Evolutionary conservation across 2,888 invertebrate genomes (phyloP).

Genomic region (Gandaritis pyraliata): DNA sequence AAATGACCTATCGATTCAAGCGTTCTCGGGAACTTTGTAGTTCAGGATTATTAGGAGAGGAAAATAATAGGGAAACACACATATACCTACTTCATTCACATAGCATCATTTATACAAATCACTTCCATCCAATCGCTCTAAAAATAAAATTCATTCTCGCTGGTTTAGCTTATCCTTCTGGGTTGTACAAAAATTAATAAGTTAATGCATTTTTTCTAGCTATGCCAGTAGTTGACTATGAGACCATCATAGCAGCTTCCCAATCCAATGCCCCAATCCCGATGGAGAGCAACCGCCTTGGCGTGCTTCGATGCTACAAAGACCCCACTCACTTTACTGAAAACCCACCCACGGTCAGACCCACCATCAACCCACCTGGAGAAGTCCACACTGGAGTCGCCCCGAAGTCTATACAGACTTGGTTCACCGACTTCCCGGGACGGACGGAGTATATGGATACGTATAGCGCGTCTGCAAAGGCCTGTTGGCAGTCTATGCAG

Average conservation of each 20-base stretch:
- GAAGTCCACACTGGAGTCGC: conserved; percentile 66
- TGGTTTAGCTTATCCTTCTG: too few relatives aligned
- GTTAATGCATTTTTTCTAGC: conserved; percentile 58
- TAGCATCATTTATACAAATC: too few relatives aligned
- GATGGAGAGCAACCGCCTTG: conserved; percentile 81
- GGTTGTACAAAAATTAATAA: neutral
- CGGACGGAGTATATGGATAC: conserved; percentile 86
- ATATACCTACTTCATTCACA: too few relatives aligned
- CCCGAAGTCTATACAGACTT: conserved; percentile 79
- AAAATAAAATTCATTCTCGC: too few relatives aligned
- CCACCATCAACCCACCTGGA: conserved; percentile 81
- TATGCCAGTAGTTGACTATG: conserved; percentile 81
- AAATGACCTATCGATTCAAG: too few relatives aligned
- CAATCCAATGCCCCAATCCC: conserved; percentile 85
- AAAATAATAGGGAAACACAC: too few relatives aligned
- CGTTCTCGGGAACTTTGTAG: too few relatives aligned
- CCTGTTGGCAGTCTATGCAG: conserved; percentile 85
- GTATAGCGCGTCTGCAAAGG: conserved; percentile 84
- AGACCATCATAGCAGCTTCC: conserved; percentile 83
- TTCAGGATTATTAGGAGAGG: too few relatives aligned
- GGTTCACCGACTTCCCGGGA: conserved; percentile 83
- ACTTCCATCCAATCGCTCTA: too few relatives aligned
- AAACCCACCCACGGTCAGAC: conserved; percentile 79
- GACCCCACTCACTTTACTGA: conserved; percentile 85
- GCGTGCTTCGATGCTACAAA: conserved; percentile 84